Evolutionary conservation across 1,140 invertebrate species (phyloP).

Genomic region (Conus betulinus): DNA sequence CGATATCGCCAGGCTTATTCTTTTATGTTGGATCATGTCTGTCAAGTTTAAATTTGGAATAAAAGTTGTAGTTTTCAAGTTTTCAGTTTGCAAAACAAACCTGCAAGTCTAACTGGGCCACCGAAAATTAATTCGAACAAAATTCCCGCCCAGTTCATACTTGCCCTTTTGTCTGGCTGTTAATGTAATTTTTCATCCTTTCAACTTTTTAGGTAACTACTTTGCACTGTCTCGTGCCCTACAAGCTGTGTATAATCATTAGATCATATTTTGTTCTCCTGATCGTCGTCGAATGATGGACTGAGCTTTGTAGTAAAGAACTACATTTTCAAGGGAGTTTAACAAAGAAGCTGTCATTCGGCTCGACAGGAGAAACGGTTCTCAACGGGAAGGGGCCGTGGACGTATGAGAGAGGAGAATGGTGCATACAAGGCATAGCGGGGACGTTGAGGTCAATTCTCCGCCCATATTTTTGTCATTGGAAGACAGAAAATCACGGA

Average conservation of each 20-base stretch:
- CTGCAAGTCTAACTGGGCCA: not conserved
- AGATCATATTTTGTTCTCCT: not conserved
- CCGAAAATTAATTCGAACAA: constrained; percentile 33
- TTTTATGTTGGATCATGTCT: not conserved
- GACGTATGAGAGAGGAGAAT: constrained; percentile 40
- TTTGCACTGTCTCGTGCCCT: not conserved
- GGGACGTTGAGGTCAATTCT: constrained; percentile 50
- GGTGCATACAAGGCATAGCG: constrained; percentile 62
- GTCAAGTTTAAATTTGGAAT: not conserved
- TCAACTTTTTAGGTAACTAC: not conserved
- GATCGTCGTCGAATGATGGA: not conserved
- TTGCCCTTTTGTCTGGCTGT: not conserved
- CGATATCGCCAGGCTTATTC: not conserved
- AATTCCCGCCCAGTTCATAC: constrained; percentile 39
- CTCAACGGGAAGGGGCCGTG: not conserved
- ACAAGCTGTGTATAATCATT: not conserved
- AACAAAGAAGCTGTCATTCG: constrained; percentile 2
- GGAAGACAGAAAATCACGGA: constrained; percentile 24
- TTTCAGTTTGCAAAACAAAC: not conserved
- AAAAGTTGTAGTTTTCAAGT: not conserved
- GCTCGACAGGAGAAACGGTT: constrained; percentile 24
- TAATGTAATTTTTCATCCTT: not conserved
- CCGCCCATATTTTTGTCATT: constrained; percentile 45
- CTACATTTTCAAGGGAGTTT: not conserved
- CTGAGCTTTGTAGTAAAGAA: not conserved